A percentile compares a stretch with the other conserved stretches of the same genome.
Conservation (phyloP, 2,888 invertebrate genomes). For the Sinodicranocentrus sp. region DNA sequence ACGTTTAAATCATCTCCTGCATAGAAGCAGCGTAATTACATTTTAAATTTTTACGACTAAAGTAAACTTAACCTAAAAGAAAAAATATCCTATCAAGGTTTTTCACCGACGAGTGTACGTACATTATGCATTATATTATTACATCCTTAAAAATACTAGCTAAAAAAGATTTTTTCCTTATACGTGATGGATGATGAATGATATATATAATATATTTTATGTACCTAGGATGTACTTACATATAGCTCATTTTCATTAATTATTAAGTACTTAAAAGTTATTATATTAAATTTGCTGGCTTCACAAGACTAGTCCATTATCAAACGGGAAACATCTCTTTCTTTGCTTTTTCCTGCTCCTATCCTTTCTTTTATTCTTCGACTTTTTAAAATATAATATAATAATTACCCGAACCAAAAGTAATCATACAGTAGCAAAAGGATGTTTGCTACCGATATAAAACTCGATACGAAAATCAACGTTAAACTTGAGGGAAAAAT, state of each 20-base stretch:
- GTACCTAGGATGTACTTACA: conserved; percentile 19
- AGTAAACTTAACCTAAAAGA: too few relatives aligned
- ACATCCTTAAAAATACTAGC: not conserved
- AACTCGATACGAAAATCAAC: too few relatives aligned
- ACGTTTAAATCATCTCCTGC: too few relatives aligned
- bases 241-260: conserved; percentile 56
- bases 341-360: conserved; percentile 15
- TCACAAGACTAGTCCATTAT: conserved; percentile 75
- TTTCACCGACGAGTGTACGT: not conserved
- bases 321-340: conserved; percentile 68
- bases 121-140: conserved; percentile 10
- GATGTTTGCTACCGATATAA: too few relatives aligned
- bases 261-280: conserved; percentile 55
- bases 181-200: conserved; percentile 8
- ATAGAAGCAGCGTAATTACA: too few relatives aligned
- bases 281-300: conserved; percentile 72
- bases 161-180: conserved; percentile 7
- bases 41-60: too few relatives aligned
- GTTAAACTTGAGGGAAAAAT: not conserved
- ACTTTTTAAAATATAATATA: not conserved
- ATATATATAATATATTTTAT: not conserved
- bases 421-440: too few relatives aligned
- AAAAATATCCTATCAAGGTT: too few relatives aligned
- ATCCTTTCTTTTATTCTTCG: not conserved
- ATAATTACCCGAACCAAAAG: not conserved